Conservation (phyloP, 2,888 invertebrate genomes). For the Electrophaes corylata region DNA sequence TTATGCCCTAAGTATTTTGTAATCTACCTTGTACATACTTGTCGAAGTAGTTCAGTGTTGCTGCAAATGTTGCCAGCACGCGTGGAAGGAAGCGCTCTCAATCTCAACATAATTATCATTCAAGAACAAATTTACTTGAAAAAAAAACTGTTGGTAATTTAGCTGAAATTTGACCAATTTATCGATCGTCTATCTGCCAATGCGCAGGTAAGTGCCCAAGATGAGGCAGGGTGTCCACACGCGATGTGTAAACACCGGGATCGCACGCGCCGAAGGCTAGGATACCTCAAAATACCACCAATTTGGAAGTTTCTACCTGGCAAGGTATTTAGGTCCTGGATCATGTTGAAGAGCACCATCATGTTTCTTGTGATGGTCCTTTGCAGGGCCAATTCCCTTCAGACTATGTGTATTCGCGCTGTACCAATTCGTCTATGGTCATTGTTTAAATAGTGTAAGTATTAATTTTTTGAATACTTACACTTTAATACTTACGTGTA, state of each 20-base stretch:
- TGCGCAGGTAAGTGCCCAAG: slow-evolving; percentile 23
- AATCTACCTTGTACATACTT: neutral
- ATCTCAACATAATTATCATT: neutral
- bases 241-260: slow-evolving; percentile 32
- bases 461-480: no score
- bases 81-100: neutral
- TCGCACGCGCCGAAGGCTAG: slow-evolving; percentile 33
- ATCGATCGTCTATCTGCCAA: slow-evolving; percentile 18
- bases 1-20: neutral
- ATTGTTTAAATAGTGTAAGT: no score
- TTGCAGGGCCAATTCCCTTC: no score
- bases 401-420: no score
- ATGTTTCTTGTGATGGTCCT: neutral
- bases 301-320: slow-evolving; percentile 17
- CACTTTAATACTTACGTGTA: no score
- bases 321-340: neutral
- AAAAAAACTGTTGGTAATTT: slow-evolving; percentile 5
- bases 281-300: slow-evolving; percentile 8
- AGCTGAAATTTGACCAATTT: slow-evolving; percentile 23
- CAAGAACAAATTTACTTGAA: neutral
- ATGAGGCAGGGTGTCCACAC: slow-evolving; percentile 32
- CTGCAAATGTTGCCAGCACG: neutral
- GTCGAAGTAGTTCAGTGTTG: neutral
- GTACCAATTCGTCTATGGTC: no score
- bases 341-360: neutral